Conservation (phyloP, 30 jellyfish, hydroid and myxozoan genomes). For the Aurelia sp. region DNA sequence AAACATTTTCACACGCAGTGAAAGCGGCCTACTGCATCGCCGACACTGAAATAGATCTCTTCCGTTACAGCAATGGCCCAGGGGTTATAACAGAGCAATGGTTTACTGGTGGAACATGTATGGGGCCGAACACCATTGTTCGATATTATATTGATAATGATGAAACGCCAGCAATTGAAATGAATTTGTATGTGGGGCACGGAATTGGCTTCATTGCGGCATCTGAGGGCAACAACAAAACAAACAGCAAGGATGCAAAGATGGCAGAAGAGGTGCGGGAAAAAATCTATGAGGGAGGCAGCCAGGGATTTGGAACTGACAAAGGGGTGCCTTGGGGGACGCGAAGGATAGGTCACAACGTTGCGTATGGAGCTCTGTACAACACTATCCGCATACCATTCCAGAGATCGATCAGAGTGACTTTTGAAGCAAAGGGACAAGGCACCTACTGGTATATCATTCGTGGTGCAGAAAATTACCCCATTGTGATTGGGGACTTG, state of each 20-base stretch:
- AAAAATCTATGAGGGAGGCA: not conserved
- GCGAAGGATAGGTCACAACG: slow-evolving; percentile 60
- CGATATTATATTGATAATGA: slow-evolving; percentile 73
- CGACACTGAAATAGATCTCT: slow-evolving; percentile 37
- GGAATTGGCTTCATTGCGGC: slow-evolving; percentile 57
- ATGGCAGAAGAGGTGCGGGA: not conserved
- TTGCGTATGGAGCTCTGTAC: slow-evolving; percentile 62
- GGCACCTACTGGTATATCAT: slow-evolving; percentile 60
- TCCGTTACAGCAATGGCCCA: slow-evolving; percentile 52
- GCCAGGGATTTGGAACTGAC: not conserved
- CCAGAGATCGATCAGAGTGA: slow-evolving; percentile 33
- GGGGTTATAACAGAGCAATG: slow-evolving; percentile 88
- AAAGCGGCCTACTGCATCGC: slow-evolving; percentile 57
- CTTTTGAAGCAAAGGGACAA: slow-evolving; percentile 20
- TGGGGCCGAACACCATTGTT: slow-evolving; percentile 40
- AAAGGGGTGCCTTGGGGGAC: slow-evolving; percentile 75
- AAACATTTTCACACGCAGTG: slow-evolving; percentile 66
- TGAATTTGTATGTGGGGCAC: slow-evolving; percentile 62
- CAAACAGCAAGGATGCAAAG: not conserved
- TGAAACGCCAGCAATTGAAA: slow-evolving; percentile 57
- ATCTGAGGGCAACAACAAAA: not conserved
- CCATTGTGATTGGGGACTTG: slow-evolving; percentile 64
- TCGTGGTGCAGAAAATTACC: slow-evolving; percentile 78
- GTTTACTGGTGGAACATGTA: slow-evolving; percentile 68
- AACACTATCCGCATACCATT: slow-evolving; percentile 70